phyloP scores from a whole-genome alignment of 2,888 invertebrate genomes.

The Cyrtodaria siliqua region DNA sequence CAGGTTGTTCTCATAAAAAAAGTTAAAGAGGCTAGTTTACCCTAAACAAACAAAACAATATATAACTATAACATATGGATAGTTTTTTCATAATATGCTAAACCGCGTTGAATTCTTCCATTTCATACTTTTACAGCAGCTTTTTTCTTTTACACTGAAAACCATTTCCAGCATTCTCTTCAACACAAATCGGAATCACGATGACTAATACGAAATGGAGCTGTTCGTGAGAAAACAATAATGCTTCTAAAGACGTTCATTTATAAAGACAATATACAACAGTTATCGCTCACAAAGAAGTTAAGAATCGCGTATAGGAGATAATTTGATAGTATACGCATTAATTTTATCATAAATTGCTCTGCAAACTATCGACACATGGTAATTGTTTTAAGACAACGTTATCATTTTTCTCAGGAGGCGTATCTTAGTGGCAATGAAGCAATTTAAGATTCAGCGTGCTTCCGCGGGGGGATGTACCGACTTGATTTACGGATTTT shows the following conservation, averaged over 20 bases:
- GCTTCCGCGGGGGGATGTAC: constrained; percentile 25
- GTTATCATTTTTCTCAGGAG: constrained; percentile 49
- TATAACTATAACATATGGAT: too few relatives aligned
- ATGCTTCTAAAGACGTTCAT: constrained; percentile 20
- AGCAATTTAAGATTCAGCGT: constrained; percentile 33
- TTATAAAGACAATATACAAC: constrained; percentile 24
- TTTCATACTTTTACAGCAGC: too few relatives aligned
- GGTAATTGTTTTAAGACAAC: constrained; percentile 52
- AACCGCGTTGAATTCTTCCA: too few relatives aligned
- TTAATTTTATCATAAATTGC: constrained; percentile 46
- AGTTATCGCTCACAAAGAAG: constrained; percentile 41
- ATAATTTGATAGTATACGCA: constrained; percentile 38
- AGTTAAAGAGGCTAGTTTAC: too few relatives aligned
- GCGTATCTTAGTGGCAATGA: constrained; percentile 28
- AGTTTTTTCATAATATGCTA: too few relatives aligned
- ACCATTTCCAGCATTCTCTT: too few relatives aligned
- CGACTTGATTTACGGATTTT: constrained; percentile 20
- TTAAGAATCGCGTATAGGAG: constrained; percentile 9
- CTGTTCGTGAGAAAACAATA: constrained; percentile 25
- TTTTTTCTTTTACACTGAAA: too few relatives aligned
- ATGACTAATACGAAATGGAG: constrained; percentile 30
- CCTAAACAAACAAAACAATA: too few relatives aligned
- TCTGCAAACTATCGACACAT: constrained; percentile 37
- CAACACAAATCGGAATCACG: too few relatives aligned
- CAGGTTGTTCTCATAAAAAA: too few relatives aligned